A percentile compares a stretch with the other conserved stretches of the same genome.
Evolutionary conservation across 2,797 vertebrate species (phyloP).

Genomic region (Masticophis lateralis): DNA sequence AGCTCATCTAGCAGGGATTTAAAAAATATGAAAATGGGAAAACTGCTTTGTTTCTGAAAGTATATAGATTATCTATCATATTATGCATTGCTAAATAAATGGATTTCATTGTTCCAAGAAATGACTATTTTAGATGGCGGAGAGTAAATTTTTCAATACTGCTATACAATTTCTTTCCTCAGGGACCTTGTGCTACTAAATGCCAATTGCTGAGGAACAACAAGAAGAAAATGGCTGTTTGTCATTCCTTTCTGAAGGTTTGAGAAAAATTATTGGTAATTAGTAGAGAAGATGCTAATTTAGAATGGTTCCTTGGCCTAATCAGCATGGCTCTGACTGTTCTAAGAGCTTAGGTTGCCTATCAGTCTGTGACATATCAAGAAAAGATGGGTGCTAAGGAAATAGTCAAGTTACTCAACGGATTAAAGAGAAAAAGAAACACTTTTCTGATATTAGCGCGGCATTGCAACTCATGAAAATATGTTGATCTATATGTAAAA

Average conservation of each 20-base stretch:
- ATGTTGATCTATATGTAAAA: too few species aligned
- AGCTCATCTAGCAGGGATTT: neutral
- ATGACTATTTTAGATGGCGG: neutral
- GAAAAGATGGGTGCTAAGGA: neutral
- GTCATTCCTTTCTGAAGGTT: neutral
- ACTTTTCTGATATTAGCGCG: neutral
- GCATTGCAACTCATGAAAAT: neutral
- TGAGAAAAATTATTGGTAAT: neutral
- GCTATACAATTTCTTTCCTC: neutral
- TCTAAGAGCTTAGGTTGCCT: neutral
- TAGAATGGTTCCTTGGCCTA: neutral
- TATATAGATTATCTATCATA: neutral
- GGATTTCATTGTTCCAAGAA: neutral
- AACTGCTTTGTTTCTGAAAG: neutral
- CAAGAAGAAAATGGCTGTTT: neutral
- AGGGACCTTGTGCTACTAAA: neutral
- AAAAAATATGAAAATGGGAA: neutral
- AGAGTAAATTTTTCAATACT: neutral
- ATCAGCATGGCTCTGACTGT: neutral
- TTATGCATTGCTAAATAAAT: too few species aligned
- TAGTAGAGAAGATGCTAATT: neutral
- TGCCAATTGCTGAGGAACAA: neutral
- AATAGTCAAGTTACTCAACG: neutral
- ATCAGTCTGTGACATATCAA: neutral
- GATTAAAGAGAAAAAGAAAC: neutral